Evolutionary conservation across 2,888 invertebrate species (phyloP), one percentile per base, ranked within the genome.

Genomic region (Leptinotarsa juncta): DNA sequence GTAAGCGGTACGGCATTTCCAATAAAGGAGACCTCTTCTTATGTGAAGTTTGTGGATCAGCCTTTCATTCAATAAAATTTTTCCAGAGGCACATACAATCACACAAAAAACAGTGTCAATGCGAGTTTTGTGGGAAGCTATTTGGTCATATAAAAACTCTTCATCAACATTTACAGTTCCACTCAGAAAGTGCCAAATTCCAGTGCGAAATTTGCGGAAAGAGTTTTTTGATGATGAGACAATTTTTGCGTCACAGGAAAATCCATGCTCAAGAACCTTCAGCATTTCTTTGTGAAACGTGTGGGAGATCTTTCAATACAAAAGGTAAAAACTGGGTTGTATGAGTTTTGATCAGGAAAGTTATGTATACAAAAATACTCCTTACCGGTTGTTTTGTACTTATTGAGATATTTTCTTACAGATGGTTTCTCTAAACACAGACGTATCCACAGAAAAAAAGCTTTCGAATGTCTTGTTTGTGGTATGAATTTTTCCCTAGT

Each of bases 171-270:
- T 62, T n/a, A 5, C 62, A 15, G 4, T 32, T 5, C 14, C 62
- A 62, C 42, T 7, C 7, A 3, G 3, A 62, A 16, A 62, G n/a
- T 2, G 62, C 62, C 26, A 26, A n/a, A n/a, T 62, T 32, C 12
- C 62, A 62, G 42, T 62, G 62, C 12, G 62, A 62, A 18, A 62
- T 42, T 26, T 62, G 62, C 62, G 62, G 62, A 5, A 62, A 62
- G n/a, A 62, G 62, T 3, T 62, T 62, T 14, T 26, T 26, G 26
- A 3, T 62, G 42, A 15, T 16, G 62, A 26, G 16, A 5, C 4
- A 5, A n/a, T 26, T 62, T 14, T 32, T 62, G 10, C 26, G 42
- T 5, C 62, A 62, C 42, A 62, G 14, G n/a, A 62, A 62, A n/a
- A 62, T 5, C 14, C 62, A 62, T 18, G 32, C 62, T 42, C 16